Percentiles rank a stretch among this genome's conserved stretches.
Evolutionary conservation across 2,888 invertebrate species (phyloP).

Genomic region (Drosophila algonquin): DNA sequence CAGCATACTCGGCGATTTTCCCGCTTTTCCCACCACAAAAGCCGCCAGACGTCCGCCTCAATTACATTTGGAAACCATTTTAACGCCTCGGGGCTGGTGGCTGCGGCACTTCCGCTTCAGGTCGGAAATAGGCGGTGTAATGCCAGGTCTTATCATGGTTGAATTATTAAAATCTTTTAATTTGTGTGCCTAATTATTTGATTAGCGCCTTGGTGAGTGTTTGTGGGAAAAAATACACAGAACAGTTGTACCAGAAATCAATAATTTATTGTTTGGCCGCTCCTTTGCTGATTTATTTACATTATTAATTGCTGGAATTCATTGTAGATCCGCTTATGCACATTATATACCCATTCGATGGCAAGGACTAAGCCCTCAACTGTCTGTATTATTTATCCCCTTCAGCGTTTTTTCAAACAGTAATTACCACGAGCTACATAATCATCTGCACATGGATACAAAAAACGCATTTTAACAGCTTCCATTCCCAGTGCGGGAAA

Average conservation of each 20-base stretch:
- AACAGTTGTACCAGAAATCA: not conserved
- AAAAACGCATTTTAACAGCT: slow-evolving; percentile 12
- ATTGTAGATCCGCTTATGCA: not conserved
- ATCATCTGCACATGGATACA: slow-evolving; percentile 6
- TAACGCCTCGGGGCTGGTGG: not conserved
- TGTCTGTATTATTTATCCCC: not conserved
- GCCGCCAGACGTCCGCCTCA: slow-evolving; percentile 41
- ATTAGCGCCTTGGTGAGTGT: not conserved
- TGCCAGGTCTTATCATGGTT: slow-evolving; percentile 14
- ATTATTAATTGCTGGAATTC: not conserved
- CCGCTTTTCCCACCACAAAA: slow-evolving; percentile 21
- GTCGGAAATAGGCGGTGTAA: slow-evolving; percentile 4
- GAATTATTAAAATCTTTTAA: slow-evolving; percentile 46
- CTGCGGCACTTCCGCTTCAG: not conserved
- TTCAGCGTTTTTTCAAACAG: not conserved
- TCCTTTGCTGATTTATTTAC: not conserved
- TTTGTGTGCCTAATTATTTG: slow-evolving; percentile 40
- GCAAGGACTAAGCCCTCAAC: not conserved
- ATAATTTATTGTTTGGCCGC: not conserved
- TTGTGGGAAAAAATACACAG: not conserved
- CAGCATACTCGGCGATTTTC: slow-evolving; percentile 8
- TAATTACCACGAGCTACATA: not conserved
- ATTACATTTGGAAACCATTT: slow-evolving; percentile 37
- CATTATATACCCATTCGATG: slow-evolving; percentile 18
- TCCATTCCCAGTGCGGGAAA: not conserved